These are phyloP conservation scores for Drosophila eohydei DNA, from an alignment of 2,888 invertebrate species.

Conservation along the genomic window DNA sequence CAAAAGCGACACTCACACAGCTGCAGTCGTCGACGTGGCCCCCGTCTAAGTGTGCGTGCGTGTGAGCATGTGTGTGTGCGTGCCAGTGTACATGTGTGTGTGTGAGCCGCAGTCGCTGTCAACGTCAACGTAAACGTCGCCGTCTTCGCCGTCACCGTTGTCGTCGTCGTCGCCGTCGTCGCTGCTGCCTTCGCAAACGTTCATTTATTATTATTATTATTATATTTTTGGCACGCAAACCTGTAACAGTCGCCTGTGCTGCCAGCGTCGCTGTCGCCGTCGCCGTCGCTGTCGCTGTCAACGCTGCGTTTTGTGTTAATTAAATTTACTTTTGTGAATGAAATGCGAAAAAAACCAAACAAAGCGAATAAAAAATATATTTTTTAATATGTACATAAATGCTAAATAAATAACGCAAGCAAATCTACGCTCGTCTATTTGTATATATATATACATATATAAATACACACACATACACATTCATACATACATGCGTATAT, in stretches of 20 bases:
- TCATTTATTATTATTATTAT: constrained; percentile 65
- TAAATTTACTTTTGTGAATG: constrained; percentile 81
- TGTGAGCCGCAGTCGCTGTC: constrained; percentile 59
- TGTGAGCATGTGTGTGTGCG: constrained; percentile 42
- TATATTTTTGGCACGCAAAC: constrained; percentile 76
- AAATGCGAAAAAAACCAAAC: constrained; percentile 80
- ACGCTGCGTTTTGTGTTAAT: constrained; percentile 75
- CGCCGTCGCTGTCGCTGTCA: constrained; percentile 35
- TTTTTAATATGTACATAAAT: constrained; percentile 76
- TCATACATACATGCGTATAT: constrained; percentile 21
- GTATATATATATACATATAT: constrained; percentile 38
- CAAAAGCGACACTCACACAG: constrained; percentile 60
- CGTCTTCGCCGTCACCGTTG: constrained; percentile 47
- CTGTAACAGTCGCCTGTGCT: constrained; percentile 64
- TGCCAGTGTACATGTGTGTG: constrained; percentile 46
- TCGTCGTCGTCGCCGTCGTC: constrained; percentile 7
- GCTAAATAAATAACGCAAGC: constrained; percentile 73
- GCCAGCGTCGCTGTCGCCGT: constrained; percentile 29
- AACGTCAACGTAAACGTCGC: constrained; percentile 23
- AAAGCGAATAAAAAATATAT: constrained; percentile 76
- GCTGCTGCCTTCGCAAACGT: constrained; percentile 46
- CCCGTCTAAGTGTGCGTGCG: constrained; percentile 53
- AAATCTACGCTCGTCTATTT: constrained; percentile 53
- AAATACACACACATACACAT: constrained; percentile 18
- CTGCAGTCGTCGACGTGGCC: constrained; percentile 70